Conservation (phyloP, 2,888 invertebrate genomes). For the Pseudococcus jackbeardsleyi region DNA sequence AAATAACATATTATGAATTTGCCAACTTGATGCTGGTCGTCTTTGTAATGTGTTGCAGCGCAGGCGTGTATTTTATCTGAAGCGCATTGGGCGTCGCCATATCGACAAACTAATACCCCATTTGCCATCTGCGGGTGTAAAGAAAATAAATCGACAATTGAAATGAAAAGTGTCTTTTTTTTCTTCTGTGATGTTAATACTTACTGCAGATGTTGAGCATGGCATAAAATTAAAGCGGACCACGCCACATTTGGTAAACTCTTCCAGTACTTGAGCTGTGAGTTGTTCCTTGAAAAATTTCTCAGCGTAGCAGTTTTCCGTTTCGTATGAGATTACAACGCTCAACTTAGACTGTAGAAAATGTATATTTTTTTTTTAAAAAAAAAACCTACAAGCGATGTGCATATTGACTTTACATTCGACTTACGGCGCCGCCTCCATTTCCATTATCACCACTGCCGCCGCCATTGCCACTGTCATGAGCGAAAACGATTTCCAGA, state of each 20-base stretch:
- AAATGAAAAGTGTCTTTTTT: too few species aligned
- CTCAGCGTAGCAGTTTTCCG: neutral
- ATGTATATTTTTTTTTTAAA: too few species aligned
- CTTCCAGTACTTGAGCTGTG: neutral
- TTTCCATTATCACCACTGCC: too few species aligned
- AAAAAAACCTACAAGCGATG: too few species aligned
- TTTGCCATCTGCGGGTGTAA: neutral
- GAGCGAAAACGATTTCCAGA: too few species aligned
- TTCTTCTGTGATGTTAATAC: neutral
- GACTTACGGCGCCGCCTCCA: too few species aligned
- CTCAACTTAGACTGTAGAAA: neutral
- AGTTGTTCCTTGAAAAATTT: neutral
- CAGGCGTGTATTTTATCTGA: neutral
- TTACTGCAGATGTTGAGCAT: neutral
- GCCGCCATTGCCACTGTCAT: too few species aligned
- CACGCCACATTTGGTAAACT: neutral
- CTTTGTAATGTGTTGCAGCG: neutral
- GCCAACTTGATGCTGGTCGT: neutral
- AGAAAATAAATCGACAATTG: too few species aligned
- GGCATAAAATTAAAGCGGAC: neutral
- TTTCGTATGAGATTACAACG: neutral
- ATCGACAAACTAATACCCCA: neutral
- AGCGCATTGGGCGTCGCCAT: neutral
- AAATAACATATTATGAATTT: neutral
- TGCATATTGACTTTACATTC: too few species aligned